A percentile compares a stretch with the other conserved stretches of the same genome.
Conservation (phyloP, 2,797 vertebrate species). For the Stomatorhinus walkeri region DNA sequence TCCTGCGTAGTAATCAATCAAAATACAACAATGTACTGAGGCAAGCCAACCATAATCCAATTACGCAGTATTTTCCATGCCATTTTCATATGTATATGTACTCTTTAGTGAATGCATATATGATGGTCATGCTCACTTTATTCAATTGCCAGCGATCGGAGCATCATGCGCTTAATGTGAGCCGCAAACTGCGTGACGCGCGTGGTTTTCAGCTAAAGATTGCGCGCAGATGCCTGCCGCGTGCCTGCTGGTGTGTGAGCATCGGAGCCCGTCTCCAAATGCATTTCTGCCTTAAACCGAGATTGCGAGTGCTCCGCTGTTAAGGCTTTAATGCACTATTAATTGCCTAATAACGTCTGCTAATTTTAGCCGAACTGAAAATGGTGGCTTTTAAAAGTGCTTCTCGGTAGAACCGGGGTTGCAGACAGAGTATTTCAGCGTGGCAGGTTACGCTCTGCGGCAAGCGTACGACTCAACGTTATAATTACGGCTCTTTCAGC, state of each 20-base stretch:
- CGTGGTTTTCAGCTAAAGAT: not conserved
- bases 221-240: not conserved
- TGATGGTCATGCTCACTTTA: not conserved
- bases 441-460: not conserved
- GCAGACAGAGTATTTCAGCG: not conserved
- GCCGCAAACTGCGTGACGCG: not conserved
- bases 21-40: not conserved
- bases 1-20: not conserved
- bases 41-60: conserved; percentile 3
- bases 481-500: conserved; percentile 11
- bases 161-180: not conserved
- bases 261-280: not conserved
- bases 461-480: not conserved
- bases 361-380: not conserved
- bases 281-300: not conserved
- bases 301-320: not conserved
- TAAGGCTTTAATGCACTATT: conserved; percentile 5
- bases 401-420: not conserved
- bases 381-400: not conserved
- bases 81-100: not conserved
- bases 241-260: not conserved
- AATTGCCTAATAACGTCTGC: not conserved
- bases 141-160: not conserved
- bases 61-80: not conserved
- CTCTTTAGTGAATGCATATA: not conserved